phyloP scores from a whole-genome alignment of 2,113 vertebrate genomes.

The Meriones unguiculatus region DNA sequence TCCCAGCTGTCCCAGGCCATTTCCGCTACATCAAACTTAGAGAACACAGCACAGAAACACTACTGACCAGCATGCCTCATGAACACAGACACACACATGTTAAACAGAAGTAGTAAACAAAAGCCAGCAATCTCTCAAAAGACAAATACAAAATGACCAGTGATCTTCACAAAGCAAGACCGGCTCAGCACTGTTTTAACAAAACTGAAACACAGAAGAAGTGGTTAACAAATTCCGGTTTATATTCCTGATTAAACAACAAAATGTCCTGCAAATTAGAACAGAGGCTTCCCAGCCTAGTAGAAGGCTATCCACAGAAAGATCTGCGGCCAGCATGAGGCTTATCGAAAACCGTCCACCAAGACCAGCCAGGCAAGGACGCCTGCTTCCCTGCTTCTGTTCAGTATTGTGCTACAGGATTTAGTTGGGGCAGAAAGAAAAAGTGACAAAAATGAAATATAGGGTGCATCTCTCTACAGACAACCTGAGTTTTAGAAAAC shows the following conservation, averaged over 20 bases:
- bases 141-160: neutral
- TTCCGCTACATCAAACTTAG: neutral
- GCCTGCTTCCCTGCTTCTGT: neutral
- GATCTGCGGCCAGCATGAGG: neutral
- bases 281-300: neutral
- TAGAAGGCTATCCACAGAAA: neutral
- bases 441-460: neutral
- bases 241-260: neutral
- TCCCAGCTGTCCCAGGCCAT: neutral
- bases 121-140: neutral
- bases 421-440: neutral
- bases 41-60: neutral
- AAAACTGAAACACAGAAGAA: slow-evolving; percentile 2
- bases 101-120: neutral
- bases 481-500: neutral
- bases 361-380: neutral
- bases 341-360: neutral
- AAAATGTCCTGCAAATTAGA: neutral
- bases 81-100: neutral
- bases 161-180: neutral
- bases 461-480: neutral
- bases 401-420: neutral
- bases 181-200: neutral
- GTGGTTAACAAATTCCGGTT: neutral
- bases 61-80: neutral